These are phyloP conservation scores for Tetragnatha versicolor DNA, from an alignment of 1,140 invertebrate species.

Conservation along the genomic window DNA sequence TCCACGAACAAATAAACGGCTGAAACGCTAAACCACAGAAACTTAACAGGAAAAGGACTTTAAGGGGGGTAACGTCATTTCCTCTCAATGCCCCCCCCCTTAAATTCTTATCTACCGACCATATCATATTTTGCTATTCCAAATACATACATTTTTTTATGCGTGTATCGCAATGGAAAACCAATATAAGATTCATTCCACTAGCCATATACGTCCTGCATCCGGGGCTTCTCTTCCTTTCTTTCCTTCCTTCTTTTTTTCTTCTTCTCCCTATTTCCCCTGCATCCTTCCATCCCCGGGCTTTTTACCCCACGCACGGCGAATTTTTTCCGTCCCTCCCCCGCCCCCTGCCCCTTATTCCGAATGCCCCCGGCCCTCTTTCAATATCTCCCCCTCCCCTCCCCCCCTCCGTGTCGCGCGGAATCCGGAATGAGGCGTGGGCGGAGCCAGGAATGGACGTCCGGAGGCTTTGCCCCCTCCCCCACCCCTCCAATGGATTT, in stretches of 20 bases:
- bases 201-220: slow-evolving; percentile 45
- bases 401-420: slow-evolving; percentile 3
- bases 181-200: slow-evolving; percentile 55
- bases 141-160: slow-evolving; percentile 50
- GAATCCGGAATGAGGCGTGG: slow-evolving; percentile 44
- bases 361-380: slow-evolving; percentile 53
- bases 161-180: slow-evolving; percentile 49
- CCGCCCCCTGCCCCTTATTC: slow-evolving; percentile 40
- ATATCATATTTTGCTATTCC: slow-evolving; percentile 56
- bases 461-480: slow-evolving; percentile 46
- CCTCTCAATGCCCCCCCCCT: slow-evolving; percentile 1
- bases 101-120: slow-evolving; percentile 53
- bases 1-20: too few species aligned
- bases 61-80: slow-evolving; percentile 37
- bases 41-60: slow-evolving; percentile 1
- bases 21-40: slow-evolving; percentile 8
- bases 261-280: background rate
- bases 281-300: slow-evolving; percentile 24
- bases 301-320: slow-evolving; percentile 16
- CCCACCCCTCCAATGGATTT: slow-evolving; percentile 44
- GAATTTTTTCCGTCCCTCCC: slow-evolving; percentile 10
- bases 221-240: too few species aligned
- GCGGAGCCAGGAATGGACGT: slow-evolving; percentile 48
- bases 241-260: slow-evolving; percentile 22
- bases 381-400: slow-evolving; percentile 44